Percentiles rank a stretch among this genome's conserved stretches.
phyloP scores from a whole-genome alignment of 1,140 invertebrate genomes.

The Hycleus cichorii region DNA sequence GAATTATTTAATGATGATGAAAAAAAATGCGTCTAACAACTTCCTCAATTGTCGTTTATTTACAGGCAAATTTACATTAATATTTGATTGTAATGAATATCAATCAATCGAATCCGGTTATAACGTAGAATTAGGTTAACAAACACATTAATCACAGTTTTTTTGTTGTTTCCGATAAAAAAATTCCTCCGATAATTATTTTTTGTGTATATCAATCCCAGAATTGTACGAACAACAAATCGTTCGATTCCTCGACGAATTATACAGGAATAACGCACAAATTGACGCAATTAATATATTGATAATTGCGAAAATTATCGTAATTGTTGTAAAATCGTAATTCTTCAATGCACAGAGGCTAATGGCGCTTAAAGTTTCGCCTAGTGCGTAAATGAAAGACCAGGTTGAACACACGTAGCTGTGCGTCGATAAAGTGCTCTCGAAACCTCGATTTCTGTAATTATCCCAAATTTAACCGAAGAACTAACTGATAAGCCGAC shows the following conservation, averaged over 20 bases:
- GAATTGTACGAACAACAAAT: slow-evolving; percentile 1
- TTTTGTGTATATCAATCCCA: neutral
- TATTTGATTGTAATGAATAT: too few species aligned
- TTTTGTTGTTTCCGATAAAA: too few species aligned
- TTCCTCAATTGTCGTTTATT: too few species aligned
- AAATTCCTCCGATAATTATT: neutral
- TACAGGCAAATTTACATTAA: too few species aligned
- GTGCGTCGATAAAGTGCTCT: slow-evolving; percentile 1
- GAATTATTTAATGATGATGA: too few species aligned
- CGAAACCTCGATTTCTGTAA: neutral
- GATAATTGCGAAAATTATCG: neutral
- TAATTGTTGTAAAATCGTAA: neutral
- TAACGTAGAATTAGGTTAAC: too few species aligned
- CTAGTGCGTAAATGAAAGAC: slow-evolving; percentile 2
- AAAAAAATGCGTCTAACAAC: too few species aligned
- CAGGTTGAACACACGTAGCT: slow-evolving; percentile 4
- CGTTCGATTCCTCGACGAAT: neutral
- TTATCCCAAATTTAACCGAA: neutral
- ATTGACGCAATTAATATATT: neutral
- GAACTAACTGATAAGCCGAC: neutral
- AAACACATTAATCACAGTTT: too few species aligned
- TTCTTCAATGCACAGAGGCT: neutral
- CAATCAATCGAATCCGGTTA: too few species aligned
- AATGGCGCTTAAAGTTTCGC: slow-evolving; percentile 1
- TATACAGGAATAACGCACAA: slow-evolving; percentile 1